A percentile compares a stretch with the other conserved stretches of the same genome.
phyloP scores from a whole-genome alignment of 1,140 invertebrate genomes.

The Meloidogyne hapla region DNA sequence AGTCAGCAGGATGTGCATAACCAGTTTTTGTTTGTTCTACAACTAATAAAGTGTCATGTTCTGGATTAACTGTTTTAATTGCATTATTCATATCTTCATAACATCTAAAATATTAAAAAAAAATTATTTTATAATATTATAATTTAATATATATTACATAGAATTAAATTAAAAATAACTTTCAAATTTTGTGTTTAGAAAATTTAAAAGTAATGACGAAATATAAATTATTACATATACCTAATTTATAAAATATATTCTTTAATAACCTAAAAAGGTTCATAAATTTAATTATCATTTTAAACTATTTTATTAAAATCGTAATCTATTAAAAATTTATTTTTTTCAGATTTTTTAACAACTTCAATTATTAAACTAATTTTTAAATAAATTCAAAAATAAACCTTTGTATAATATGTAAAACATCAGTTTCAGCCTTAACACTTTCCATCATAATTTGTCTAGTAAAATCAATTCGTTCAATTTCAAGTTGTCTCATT shows the following conservation, averaged over 20 bases:
- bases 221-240: too few relatives aligned
- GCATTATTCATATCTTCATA: conserved; percentile 57
- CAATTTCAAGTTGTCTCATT: conserved; percentile 52
- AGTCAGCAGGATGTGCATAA: conserved; percentile 49
- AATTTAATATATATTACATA: too few relatives aligned
- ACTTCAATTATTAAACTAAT: background rate
- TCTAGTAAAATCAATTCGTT: conserved; percentile 53
- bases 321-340: too few relatives aligned
- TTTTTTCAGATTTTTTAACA: too few relatives aligned
- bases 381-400: conserved; percentile 26
- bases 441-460: conserved; percentile 49
- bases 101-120: conserved; percentile 47
- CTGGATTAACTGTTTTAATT: conserved; percentile 51
- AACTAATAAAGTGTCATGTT: conserved; percentile 49
- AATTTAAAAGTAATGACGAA: too few relatives aligned
- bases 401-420: conserved; percentile 47
- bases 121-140: conserved; percentile 36
- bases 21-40: conserved; percentile 58
- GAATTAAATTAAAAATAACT: too few relatives aligned
- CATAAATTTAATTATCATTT: too few relatives aligned
- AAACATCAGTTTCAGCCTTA: conserved; percentile 52
- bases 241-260: too few relatives aligned
- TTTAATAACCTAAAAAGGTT: too few relatives aligned
- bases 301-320: too few relatives aligned
- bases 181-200: too few relatives aligned